Evolutionary conservation across 2,113 vertebrate genomes (phyloP), one percentile per base, ranked within the genome.

Genomic region (Centropristis striata): DNA sequence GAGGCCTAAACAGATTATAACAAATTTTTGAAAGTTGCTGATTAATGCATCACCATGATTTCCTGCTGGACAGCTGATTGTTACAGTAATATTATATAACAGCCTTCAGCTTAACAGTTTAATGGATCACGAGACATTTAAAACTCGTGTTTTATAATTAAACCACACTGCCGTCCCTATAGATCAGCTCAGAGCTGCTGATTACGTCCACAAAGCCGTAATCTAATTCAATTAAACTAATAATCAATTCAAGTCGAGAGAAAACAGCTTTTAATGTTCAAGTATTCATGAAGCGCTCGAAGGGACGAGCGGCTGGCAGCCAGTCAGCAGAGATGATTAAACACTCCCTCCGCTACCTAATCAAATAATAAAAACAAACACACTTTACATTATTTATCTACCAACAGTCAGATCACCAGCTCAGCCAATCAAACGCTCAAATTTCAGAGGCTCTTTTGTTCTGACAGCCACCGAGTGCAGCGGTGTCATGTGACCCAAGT

Each of bases 141-240:
- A 23, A 42, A 16, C 20, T 21, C 1, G 5, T 27, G 4, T 28
- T 28, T 25, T 1, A 1, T 54, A 37, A 39, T 42, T 42, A 25
- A 28, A 36, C 2, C 25, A 8, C 44, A 42, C 13, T 15, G 39
- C 25, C 5, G 6, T 58, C 80, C 51, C 59, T 13, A 2, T 1
- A 21, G 13, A 70, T 64, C 8, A 2, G 8, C 1, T 68, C 20
- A 41, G 51, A 65, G n/a, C 75, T 71, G 64, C 27, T 4, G 55
- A 64, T 50, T 37, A 49, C 14, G 57, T 54, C 44, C 15, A 57
- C 18, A 44, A 20, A 59, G 32, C 23, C 8, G 8, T 2, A 16
- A 74, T 57, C 41, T 21, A 46, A 37, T 50, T 68, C 49, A 60
- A 61, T 69, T 42, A 63, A 75, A 51, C 42, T 47, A 66, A 55